These are phyloP conservation scores for Caretta caretta DNA, from an alignment of 2,113 vertebrate species.

Conservation along the genomic window DNA sequence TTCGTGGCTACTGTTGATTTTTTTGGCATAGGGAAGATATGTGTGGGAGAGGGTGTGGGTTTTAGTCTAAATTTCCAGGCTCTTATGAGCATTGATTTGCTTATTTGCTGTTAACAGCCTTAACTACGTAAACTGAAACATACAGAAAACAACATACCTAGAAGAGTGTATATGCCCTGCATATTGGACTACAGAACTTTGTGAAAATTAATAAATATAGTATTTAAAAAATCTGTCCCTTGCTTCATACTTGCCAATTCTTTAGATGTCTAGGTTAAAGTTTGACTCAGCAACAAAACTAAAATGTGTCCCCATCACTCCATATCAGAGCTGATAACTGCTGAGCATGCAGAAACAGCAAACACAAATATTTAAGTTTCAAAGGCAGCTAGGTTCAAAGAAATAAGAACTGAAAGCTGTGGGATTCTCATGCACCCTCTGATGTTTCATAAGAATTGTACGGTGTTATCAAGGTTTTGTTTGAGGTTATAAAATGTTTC, in stretches of 20 bases:
- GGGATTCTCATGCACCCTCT: background rate
- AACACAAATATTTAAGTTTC: constrained; percentile 69
- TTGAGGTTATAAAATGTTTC: background rate
- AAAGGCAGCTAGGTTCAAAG: constrained; percentile 3
- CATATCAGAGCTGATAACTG: background rate
- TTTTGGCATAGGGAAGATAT: background rate
- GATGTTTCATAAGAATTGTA: background rate
- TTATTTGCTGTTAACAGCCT: background rate
- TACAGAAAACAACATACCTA: background rate
- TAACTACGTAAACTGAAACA: background rate
- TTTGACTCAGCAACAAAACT: constrained; percentile 12
- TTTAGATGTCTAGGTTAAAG: background rate
- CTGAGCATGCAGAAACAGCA: constrained; percentile 1
- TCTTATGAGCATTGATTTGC: background rate
- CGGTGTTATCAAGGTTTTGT: background rate
- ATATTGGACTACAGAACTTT: background rate
- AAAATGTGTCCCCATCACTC: background rate
- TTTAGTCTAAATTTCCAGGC: background rate
- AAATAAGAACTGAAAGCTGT: background rate
- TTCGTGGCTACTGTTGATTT: background rate
- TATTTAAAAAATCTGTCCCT: background rate
- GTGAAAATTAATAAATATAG: fast-evolving
- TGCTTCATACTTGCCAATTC: background rate
- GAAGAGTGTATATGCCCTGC: background rate
- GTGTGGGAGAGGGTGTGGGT: background rate